Evolutionary conservation across 2,888 invertebrate species (phyloP).

Genomic region (Ichneumon xanthorius): DNA sequence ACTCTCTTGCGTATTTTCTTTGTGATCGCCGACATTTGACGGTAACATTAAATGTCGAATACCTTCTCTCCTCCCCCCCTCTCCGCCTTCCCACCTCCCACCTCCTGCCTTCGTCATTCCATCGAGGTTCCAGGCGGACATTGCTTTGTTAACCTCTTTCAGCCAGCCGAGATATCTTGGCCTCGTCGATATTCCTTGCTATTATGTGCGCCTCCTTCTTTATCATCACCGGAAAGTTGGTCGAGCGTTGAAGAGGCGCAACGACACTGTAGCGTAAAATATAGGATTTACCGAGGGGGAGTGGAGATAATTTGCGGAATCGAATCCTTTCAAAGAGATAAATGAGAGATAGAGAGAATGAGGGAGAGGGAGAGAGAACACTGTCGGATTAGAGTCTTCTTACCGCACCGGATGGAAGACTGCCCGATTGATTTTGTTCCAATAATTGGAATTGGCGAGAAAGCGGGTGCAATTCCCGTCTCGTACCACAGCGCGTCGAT

Average conservation of each 20-base stretch:
- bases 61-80: conserved; percentile 4
- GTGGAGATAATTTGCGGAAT: conserved; percentile 46
- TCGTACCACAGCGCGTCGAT: conserved; percentile 38
- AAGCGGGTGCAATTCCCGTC: conserved; percentile 45
- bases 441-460: conserved; percentile 78
- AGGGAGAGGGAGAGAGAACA: conserved; percentile 48
- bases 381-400: conserved; percentile 66
- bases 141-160: conserved; percentile 23
- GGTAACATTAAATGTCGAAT: conserved; percentile 56
- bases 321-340: conserved; percentile 57
- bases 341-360: conserved; percentile 64
- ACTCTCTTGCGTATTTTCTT: conserved; percentile 61
- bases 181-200: conserved; percentile 10
- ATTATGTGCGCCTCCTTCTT: conserved; percentile 27
- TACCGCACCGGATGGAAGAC: conserved; percentile 48
- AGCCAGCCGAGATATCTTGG: conserved; percentile 20
- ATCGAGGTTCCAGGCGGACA: conserved; percentile 30
- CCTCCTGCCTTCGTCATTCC: background rate
- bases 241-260: conserved; percentile 15
- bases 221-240: conserved; percentile 29
- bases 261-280: conserved; percentile 16
- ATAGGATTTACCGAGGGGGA: background rate
- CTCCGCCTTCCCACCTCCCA: background rate
- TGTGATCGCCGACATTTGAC: conserved; percentile 71
- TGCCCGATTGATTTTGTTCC: conserved; percentile 70